These are phyloP conservation scores for Melinaea marsaeus DNA, from an alignment of 2,888 invertebrate genomes.

Conservation along the genomic window DNA sequence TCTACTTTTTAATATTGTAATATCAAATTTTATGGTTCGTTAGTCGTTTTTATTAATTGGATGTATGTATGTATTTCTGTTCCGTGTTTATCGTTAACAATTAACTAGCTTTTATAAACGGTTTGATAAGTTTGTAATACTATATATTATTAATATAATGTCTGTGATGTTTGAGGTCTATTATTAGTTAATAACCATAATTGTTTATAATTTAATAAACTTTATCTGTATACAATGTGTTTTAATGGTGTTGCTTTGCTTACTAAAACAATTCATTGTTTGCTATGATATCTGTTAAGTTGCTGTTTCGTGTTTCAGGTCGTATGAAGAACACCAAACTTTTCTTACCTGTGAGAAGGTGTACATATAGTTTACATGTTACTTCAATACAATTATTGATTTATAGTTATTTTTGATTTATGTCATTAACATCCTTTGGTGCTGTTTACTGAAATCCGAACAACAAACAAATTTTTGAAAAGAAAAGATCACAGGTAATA, in stretches of 20 bases:
- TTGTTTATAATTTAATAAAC: conserved; percentile 23
- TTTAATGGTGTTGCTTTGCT: conserved; percentile 16
- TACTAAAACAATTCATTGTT: conserved; percentile 8
- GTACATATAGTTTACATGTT: conserved; percentile 11
- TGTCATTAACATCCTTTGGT: too few species aligned
- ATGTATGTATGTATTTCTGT: too few species aligned
- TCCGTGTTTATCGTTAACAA: background rate
- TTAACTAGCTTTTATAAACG: conserved; percentile 9
- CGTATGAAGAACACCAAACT: conserved; percentile 27
- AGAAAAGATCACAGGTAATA: too few species aligned
- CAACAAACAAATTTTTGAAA: too few species aligned
- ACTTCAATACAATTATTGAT: too few species aligned
- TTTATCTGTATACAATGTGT: conserved; percentile 17
- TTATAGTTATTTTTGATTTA: too few species aligned
- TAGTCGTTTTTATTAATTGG: too few species aligned
- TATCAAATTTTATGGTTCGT: too few species aligned
- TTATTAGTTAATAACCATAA: conserved; percentile 18
- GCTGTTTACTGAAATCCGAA: too few species aligned
- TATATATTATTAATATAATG: conserved; percentile 20
- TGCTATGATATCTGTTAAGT: background rate
- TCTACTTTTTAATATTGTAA: too few species aligned
- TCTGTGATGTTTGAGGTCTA: conserved; percentile 27
- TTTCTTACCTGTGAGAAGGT: conserved; percentile 30
- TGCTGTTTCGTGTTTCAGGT: conserved; percentile 31
- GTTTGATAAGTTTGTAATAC: conserved; percentile 1